Evolutionary conservation across 1,140 invertebrate genomes (phyloP).

Genomic region (Daktulosphaira vitifoliae): DNA sequence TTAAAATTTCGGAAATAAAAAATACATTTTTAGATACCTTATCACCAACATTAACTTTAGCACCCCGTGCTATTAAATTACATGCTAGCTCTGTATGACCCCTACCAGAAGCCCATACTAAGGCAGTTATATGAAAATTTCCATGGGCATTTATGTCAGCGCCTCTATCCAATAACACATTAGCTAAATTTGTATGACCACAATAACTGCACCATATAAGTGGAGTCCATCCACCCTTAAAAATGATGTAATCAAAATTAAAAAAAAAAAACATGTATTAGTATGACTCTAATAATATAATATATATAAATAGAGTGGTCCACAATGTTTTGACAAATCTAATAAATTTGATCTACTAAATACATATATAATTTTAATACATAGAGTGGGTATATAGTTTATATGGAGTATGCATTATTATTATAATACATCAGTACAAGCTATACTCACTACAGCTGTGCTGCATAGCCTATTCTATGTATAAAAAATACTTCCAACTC

Average conservation of each 20-base stretch:
- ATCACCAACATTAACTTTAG: constrained; percentile 85
- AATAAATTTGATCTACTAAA: too few relatives aligned
- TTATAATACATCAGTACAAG: too few relatives aligned
- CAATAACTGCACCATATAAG: constrained; percentile 98
- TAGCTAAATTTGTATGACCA: constrained; percentile 69
- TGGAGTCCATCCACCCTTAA: constrained; percentile 94
- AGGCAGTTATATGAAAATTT: constrained; percentile 87
- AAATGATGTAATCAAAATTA: constrained; percentile 41
- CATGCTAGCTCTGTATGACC: constrained; percentile 78
- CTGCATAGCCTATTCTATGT: too few relatives aligned
- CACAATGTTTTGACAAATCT: too few relatives aligned
- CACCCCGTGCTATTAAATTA: constrained; percentile 69
- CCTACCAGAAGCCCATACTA: constrained; percentile 89
- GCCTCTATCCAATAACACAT: constrained; percentile 71
- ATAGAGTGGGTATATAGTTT: too few relatives aligned
- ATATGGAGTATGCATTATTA: too few relatives aligned
- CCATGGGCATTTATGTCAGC: constrained; percentile 94
- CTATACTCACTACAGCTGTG: too few relatives aligned
- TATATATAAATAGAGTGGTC: neutral
- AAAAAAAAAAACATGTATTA: neutral
- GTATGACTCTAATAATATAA: neutral
- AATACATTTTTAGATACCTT: too few relatives aligned
- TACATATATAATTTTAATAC: too few relatives aligned
- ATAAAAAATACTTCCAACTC: too few relatives aligned
- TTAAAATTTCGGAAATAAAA: too few relatives aligned